Base-by-base conservation (phyloP, 2,797 vertebrate genomes). In the Trachops cirrhosus region DNA sequence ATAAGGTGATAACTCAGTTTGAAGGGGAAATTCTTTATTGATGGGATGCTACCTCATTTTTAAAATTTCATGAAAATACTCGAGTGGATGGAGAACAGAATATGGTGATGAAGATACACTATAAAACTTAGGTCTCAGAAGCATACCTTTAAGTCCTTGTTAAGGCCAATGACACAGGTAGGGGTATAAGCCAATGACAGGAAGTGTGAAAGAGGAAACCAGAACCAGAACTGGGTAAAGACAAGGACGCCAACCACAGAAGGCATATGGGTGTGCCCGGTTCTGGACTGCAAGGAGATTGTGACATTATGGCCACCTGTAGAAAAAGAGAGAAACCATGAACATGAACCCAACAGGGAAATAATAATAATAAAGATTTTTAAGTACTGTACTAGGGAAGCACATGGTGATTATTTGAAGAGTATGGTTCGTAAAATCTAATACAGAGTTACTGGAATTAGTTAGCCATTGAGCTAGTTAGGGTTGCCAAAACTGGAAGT, bases 201-300 rank as follows among this genome's bases (percentile, higher is more conserved):
- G 98, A 99, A 99, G 97, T 99, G 99, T 50, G 99, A 99, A 80
- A 99, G 98, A 3, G 99, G 99, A 98, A 99, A 99, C 99, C 99
- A 99, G 98, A 99, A 99, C 99, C 99, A 99, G 98, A 99, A 99
- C 98, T 99, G 99, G 74, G 99, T 99, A 97, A 99, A 99, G 98
- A 99, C 99, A 97, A 99, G 98, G 94, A 99, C 99, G 15, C 99
- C 99, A 39, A 99, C 99, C 97, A 99, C 99, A 0, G 99, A 99
- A 0, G 99, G 99, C 99, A 99, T 99, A 98, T 99, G 99, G 62
- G 99, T 99, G 97, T 99, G 99, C 57, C 99, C 99, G 0, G 99
- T 99, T 96, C 99, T 99, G 0, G 99, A 99, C 99, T 99, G 99
- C 97, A 99, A 99, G 1, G 99, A 99, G 98, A 99, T 99, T 80